Base-by-base conservation (phyloP, 2,797 vertebrate species). In the Coranthus polyacanthus region DNA sequence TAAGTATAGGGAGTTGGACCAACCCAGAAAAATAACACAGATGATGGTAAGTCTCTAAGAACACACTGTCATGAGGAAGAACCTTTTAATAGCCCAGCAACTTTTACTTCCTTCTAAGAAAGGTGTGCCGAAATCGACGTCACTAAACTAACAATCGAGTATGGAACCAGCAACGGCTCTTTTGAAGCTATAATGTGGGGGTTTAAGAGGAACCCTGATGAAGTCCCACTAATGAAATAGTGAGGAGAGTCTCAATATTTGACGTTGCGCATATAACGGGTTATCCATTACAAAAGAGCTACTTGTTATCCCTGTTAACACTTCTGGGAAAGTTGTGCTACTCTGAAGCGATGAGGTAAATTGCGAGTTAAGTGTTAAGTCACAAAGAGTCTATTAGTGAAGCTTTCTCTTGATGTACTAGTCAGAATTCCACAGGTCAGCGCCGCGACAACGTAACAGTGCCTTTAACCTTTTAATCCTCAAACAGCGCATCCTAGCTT, bases 391-490 rank as follows among this genome's bases (percentile, higher is more conserved):
- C 63, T 85, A 79, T 78, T 82, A 60, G 10, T 22, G 62, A 49
- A 61, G 37, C 59, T 45, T 41, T 59, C 24, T 49, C 29, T 45
- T 29, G 3, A 44, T 34, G 9, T 1, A 18, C 45, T 47, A 18
- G 41, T 49, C 51, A 36, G 59, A 68, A 42, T 11, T 26, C 37
- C 38, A 12, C 66, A 67, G 68, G 59, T 41, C 36, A n/a, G 57
- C 57, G 44, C 66, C 58, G 78, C 4, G 1, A 61, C 44, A 38
- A 73, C 54, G 42, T 61, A 74, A 72, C 68, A 1, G 62, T 12
- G 12, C 50, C 22, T 38, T 21, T 72, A 56, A 78, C 58, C 76
- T 65, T 73, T 79, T 88, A 88, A 88, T 90, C 86, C 81, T 9
- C 11, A 66, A 61, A 49, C 62, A 45, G 70, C 16, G 2, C 63